Evolutionary conservation across 2,888 invertebrate species (phyloP).

Genomic region (Neelides folsomi): DNA sequence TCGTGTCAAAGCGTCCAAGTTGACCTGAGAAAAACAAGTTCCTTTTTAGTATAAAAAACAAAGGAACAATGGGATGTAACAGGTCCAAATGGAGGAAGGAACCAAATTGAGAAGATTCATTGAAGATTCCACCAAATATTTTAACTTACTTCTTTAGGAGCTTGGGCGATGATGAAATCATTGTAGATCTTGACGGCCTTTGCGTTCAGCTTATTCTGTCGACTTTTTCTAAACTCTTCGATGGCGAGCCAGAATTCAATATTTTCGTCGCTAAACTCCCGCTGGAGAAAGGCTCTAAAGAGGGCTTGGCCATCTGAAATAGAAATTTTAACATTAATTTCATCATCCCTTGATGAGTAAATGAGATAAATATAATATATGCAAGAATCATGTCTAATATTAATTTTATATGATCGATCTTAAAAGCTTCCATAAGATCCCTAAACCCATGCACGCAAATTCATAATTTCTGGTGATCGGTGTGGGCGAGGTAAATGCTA

Average conservation of each 20-base stretch:
- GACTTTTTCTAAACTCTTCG: conserved; percentile 42
- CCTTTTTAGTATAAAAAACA: neutral
- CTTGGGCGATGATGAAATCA: conserved; percentile 43
- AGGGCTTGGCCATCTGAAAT: conserved; percentile 42
- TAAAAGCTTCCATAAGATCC: no score
- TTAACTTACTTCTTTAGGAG: conserved; percentile 42
- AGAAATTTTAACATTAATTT: conserved; percentile 1
- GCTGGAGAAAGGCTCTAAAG: conserved; percentile 43
- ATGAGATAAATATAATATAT: no score
- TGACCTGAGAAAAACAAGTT: conserved; percentile 38
- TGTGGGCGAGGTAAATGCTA: no score
- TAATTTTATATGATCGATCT: no score
- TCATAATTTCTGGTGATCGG: no score
- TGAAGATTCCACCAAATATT: neutral
- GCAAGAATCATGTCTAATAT: no score
- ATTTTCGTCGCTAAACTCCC: conserved; percentile 47
- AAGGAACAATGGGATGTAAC: neutral
- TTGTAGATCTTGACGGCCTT: conserved; percentile 43
- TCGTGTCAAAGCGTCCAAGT: conserved; percentile 43
- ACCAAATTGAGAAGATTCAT: no score
- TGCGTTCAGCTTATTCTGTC: conserved; percentile 35
- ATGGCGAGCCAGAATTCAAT: conserved; percentile 47
- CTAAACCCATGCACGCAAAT: no score
- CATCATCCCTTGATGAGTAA: no score
- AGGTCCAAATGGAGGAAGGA: no score